A percentile compares a stretch with the other conserved stretches of the same genome.
Evolutionary conservation across 2,888 invertebrate species (phyloP).

Genomic region (Villa cingulata): DNA sequence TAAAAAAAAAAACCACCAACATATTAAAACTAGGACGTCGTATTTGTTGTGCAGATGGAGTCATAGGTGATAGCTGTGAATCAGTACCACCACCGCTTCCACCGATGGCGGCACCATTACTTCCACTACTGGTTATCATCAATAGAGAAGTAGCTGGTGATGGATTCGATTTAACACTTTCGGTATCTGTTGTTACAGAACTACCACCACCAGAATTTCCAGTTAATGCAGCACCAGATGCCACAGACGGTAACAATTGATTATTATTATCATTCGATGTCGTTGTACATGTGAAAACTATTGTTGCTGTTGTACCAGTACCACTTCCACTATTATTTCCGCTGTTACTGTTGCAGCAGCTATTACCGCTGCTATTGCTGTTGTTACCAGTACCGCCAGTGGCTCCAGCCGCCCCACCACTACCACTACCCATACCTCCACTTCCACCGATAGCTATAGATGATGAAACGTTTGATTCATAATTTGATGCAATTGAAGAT

Average conservation of each 20-base stretch:
- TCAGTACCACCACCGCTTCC: constrained; percentile 5
- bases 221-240: constrained; percentile 3
- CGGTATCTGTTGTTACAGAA: constrained; percentile 20
- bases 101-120: background rate
- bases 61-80: constrained; percentile 31
- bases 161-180: constrained; percentile 33
- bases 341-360: constrained; percentile 3
- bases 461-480: constrained; percentile 1
- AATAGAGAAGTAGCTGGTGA: constrained; percentile 27
- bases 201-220: constrained; percentile 2
- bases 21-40: constrained; percentile 36
- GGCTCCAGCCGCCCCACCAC: constrained; percentile 6
- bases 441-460: too few relatives aligned
- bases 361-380: constrained; percentile 5
- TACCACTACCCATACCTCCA: constrained; percentile 6
- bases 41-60: constrained; percentile 31
- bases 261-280: constrained; percentile 1
- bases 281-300: constrained; percentile 1
- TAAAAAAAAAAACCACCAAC: constrained; percentile 35
- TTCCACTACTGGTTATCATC: constrained; percentile 17
- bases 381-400: constrained; percentile 5
- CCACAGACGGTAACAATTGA: constrained; percentile 11
- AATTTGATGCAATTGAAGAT: constrained; percentile 17
- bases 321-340: background rate
- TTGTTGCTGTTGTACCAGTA: background rate